Evolutionary conservation across 2,888 invertebrate species (phyloP), one percentile per base, ranked within the genome.

Genomic region (Rotaria socialis): DNA sequence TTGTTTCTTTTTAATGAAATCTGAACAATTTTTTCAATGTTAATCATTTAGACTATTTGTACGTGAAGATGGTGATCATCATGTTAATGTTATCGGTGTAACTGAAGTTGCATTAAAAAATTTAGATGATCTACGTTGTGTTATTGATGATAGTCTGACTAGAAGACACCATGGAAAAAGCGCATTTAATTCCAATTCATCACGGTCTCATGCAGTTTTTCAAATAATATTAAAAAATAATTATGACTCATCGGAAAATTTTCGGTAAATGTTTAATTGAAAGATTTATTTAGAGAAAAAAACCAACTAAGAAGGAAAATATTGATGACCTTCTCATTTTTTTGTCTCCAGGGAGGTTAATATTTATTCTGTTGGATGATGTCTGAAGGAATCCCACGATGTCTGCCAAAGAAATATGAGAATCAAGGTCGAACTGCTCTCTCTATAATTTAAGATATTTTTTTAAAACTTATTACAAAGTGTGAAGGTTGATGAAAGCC

Each of bases 131-230:
- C 86, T 90, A n/a, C 88, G 89, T 88, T 88, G 88, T 90, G 89
- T 90, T 2, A 88, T 91, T 35, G 89, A 90, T 85, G 89, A 90
- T 88, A 90, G 91, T 35, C 90, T 90, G 86, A 88, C 89, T 60
- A 89, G 89, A 10, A 88, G 91, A 43, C 90, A 90, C 87, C 90
- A 89, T 87, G 91, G 91, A n/a, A 89, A 89, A 8, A 90, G 90
- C 14, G 90, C 90, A 5, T 90, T 90, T 50, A 91, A 91, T 87
- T 90, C 90, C 1, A 89, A 90, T 86, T 90, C 90, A 0, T 91
- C 91, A 10, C 88, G 91, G 19, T 91, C 91, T 52, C 91, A 91
- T 87, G 91, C 91, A 43, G 88, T 91, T 22, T 89, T 91, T 50
- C 90, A 91, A 89, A 87, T 91, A 85, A 90, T 90, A 87, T 88